These are phyloP conservation scores for Synergus itoensis DNA, from an alignment of 2,888 invertebrate species.

Conservation along the genomic window DNA sequence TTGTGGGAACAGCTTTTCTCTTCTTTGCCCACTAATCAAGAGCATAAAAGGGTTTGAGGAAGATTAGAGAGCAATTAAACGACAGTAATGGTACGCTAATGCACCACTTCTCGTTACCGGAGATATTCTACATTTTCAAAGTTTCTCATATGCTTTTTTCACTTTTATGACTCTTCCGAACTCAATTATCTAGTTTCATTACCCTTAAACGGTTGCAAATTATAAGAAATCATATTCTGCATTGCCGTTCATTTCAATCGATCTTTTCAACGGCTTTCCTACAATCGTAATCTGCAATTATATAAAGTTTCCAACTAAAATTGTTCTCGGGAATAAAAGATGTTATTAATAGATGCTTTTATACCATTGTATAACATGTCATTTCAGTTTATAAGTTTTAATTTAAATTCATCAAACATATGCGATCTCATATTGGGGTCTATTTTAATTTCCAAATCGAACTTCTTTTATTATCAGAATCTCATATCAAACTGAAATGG, in stretches of 20 bases:
- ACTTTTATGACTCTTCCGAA: constrained; percentile 41
- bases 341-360: constrained; percentile 19
- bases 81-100: constrained; percentile 49
- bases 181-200: constrained; percentile 52
- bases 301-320: constrained; percentile 29
- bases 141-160: constrained; percentile 39
- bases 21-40: constrained; percentile 31
- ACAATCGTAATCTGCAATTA: constrained; percentile 14
- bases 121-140: constrained; percentile 48
- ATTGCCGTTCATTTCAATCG: constrained; percentile 9
- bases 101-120: constrained; percentile 46
- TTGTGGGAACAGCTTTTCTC: neutral
- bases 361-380: neutral
- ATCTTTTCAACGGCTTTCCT: constrained; percentile 10
- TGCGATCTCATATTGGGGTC: too few species aligned
- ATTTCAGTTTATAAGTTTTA: neutral
- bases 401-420: neutral
- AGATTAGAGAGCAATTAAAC: constrained; percentile 42
- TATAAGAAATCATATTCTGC: constrained; percentile 11
- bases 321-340: neutral
- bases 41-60: neutral
- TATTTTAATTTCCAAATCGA: too few species aligned
- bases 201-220: constrained; percentile 28
- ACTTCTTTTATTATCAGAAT: too few species aligned
- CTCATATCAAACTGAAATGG: too few species aligned